phyloP scores from a whole-genome alignment of 2,113 vertebrate species.

The Corydoras sp. region DNA sequence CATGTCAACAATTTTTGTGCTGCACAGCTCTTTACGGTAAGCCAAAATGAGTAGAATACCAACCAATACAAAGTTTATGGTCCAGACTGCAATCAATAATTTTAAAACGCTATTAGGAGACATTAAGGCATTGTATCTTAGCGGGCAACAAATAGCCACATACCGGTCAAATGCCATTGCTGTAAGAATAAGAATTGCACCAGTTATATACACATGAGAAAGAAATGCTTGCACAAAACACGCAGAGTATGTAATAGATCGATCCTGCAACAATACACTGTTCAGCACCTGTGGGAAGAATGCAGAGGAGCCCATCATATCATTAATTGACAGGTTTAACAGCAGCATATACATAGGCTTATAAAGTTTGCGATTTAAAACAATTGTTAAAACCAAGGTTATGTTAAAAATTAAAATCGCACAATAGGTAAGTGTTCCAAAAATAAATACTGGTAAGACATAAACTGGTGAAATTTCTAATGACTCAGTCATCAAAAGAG shows the following conservation, averaged over 20 bases:
- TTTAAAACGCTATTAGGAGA: constrained; percentile 26
- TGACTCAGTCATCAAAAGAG: constrained; percentile 36
- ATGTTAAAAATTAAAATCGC: constrained; percentile 15
- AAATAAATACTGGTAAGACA: constrained; percentile 36
- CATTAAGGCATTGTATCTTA: constrained; percentile 25
- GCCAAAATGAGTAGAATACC: constrained; percentile 17
- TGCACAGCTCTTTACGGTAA: constrained; percentile 44
- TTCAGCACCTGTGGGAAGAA: constrained; percentile 11
- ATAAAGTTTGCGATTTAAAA: constrained; percentile 12
- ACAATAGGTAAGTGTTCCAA: constrained; percentile 19
- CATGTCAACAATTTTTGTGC: constrained; percentile 49
- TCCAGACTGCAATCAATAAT: constrained; percentile 48
- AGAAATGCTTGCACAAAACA: constrained; percentile 12
- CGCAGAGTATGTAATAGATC: constrained; percentile 10
- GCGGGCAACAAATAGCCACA: constrained; percentile 20
- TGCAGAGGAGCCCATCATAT: constrained; percentile 10
- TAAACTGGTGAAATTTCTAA: constrained; percentile 33
- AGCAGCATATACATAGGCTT: constrained; percentile 23
- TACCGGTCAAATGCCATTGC: constrained; percentile 33
- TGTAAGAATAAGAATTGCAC: constrained; percentile 5
- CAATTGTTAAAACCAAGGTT: constrained; percentile 28
- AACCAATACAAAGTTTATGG: constrained; percentile 34
- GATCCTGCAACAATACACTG: constrained; percentile 23
- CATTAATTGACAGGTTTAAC: constrained; percentile 25
- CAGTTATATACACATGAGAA: constrained; percentile 9